Evolutionary conservation across 2,113 vertebrate species (phyloP).

Genomic region (Nothocercus julius): DNA sequence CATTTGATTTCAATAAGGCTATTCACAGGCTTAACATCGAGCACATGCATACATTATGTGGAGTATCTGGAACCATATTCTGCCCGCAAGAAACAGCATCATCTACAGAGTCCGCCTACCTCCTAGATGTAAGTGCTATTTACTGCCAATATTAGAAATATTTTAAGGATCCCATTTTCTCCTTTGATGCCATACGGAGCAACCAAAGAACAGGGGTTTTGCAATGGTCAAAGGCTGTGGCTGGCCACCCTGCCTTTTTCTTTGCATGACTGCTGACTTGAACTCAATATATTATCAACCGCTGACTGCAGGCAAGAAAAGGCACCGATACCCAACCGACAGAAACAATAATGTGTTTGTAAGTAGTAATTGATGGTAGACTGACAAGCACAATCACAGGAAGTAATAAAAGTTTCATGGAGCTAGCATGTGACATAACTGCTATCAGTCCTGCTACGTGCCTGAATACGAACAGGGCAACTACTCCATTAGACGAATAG

Average conservation of each 20-base stretch:
- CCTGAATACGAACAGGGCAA: rapidly evolving
- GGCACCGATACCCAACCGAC: neutral
- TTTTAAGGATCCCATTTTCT: neutral
- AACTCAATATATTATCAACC: neutral
- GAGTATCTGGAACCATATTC: neutral
- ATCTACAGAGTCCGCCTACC: neutral
- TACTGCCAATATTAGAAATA: neutral
- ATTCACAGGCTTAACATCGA: neutral
- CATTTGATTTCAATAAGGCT: neutral
- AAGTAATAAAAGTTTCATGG: constrained; percentile 51
- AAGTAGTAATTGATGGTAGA: neutral
- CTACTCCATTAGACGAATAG: neutral
- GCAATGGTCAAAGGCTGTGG: rapidly evolving
- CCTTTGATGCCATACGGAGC: neutral
- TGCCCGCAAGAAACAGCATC: neutral
- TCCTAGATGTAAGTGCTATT: neutral
- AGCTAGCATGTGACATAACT: neutral
- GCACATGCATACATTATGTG: rapidly evolving
- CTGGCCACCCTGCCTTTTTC: neutral
- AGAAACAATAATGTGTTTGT: neutral
- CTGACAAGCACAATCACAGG: constrained; percentile 19
- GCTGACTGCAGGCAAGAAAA: neutral
- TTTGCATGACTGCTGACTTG: neutral
- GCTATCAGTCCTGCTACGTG: rapidly evolving
- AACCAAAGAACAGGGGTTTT: neutral